phyloP scores from a whole-genome alignment of 2,888 invertebrate species.

The Apantesis nais region DNA sequence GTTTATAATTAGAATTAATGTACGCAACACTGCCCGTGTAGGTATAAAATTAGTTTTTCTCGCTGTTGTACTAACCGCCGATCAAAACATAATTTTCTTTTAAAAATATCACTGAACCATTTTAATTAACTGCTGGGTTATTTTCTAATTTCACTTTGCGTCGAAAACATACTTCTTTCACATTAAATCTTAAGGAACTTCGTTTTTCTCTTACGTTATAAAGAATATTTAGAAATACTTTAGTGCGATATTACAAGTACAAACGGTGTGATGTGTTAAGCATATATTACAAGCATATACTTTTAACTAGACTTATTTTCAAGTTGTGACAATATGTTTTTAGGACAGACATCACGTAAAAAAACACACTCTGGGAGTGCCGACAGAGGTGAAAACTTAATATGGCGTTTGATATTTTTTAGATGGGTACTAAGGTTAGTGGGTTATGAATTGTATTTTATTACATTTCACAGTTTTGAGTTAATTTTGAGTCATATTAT shows the following conservation, averaged over 20 bases:
- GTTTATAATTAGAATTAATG: conserved; percentile 63
- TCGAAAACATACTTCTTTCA: neutral
- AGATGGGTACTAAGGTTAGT: too few relatives aligned
- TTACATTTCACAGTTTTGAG: too few relatives aligned
- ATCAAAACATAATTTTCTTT: conserved; percentile 20
- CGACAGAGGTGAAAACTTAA: too few relatives aligned
- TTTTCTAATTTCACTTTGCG: neutral
- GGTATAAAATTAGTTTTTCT: conserved; percentile 37
- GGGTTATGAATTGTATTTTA: too few relatives aligned
- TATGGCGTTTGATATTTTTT: too few relatives aligned
- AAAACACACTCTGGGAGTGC: too few relatives aligned
- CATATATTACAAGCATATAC: too few relatives aligned
- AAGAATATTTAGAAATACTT: neutral
- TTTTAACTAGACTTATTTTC: neutral
- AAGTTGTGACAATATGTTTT: neutral
- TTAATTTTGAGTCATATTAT: too few relatives aligned
- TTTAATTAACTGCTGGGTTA: too few relatives aligned
- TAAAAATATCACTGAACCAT: neutral
- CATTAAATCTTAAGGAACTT: neutral
- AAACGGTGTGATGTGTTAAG: neutral
- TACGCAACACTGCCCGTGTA: conserved; percentile 44
- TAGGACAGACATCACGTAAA: neutral
- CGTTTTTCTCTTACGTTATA: neutral
- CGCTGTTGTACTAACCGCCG: conserved; percentile 34
- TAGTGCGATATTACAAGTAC: neutral